Evolutionary conservation across 2,113 vertebrate species (phyloP), one percentile per base, ranked within the genome.

Genomic region (Pterocles orientalis): DNA sequence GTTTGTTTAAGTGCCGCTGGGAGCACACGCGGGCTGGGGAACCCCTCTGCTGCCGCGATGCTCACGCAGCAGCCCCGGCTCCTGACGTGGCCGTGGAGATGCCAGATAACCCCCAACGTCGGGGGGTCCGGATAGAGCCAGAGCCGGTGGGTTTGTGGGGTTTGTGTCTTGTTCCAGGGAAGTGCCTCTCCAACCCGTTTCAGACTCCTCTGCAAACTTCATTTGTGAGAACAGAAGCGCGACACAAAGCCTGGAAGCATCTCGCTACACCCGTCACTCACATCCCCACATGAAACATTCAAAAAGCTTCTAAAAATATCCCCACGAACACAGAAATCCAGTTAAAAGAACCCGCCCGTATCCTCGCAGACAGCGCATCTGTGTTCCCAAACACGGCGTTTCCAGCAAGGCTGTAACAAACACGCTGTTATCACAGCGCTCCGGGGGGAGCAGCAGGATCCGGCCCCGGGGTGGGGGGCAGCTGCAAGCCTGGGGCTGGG

Each of bases 1-100:
- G 89, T 97, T 98, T 97, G 97, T 97, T 97, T 16, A 98, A 95
- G 60, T 15, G 43, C 95, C 94, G 96, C 88, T 90, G 92, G 83
- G 95, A 97, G 97, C 24, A 94, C 84, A 89, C 93, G 82, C 28
- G 84, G 92, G 12, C 95, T 66, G 66, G 82, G 92, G 25, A 41
- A 94, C 7, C 6, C 26, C 91, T 83, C 88, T 66, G n/a, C 53
- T 86, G 36, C 88, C 12, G 4, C 34, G 41, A n/a, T 73, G 70
- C n/a, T 69, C 80, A 17, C 56, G 33, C 54, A 34, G 94, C 84
- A 24, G 9, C 10, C 45, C 60, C 82, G 62, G 86, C 50, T 72
- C 57, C 81, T 8, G 0, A 10, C 4, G 26, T 34, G 54, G 50
- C n/a, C 4, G 4, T 15, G 41, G 41, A 41, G 41, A 1, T 24